Conservation (phyloP, 1,140 invertebrate genomes). For the Mactra quadrangularis region DNA sequence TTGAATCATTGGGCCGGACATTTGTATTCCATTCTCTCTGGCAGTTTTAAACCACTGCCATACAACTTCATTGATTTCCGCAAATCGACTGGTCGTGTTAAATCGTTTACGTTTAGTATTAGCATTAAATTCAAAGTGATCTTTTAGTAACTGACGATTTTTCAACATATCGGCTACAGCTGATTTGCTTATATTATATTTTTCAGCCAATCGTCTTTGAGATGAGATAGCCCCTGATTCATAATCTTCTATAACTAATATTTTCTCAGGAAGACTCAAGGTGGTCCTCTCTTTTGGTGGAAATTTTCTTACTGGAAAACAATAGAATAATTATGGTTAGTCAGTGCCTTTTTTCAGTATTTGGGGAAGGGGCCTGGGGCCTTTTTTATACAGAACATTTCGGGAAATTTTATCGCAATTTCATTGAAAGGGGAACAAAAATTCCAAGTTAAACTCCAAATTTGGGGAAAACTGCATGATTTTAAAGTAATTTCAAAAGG, state of each 20-base stretch:
- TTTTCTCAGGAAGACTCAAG: conserved; percentile 14
- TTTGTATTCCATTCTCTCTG: conserved; percentile 46
- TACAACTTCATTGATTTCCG: conserved; percentile 38
- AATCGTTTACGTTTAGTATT: conserved; percentile 38
- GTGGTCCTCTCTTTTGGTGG: conserved; percentile 26
- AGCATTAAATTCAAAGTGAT: conserved; percentile 31
- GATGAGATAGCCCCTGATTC: background rate
- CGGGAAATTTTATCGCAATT: too few species aligned
- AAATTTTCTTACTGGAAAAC: conserved; percentile 17
- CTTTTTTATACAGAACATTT: too few species aligned
- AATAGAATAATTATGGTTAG: too few species aligned
- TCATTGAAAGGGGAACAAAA: too few species aligned
- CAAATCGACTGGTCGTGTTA: conserved; percentile 27
- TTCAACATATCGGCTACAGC: conserved; percentile 23
- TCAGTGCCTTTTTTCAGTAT: too few species aligned
- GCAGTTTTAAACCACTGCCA: conserved; percentile 60
- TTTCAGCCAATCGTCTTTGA: conserved; percentile 27
- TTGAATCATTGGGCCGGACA: conserved; percentile 71
- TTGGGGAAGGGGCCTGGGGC: too few species aligned
- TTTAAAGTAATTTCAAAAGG: too few species aligned
- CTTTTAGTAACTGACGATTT: conserved; percentile 4
- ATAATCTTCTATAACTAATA: conserved; percentile 21
- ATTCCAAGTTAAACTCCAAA: too few species aligned
- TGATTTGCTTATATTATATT: conserved; percentile 34
- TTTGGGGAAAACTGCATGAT: too few species aligned